Evolutionary conservation across 2,797 vertebrate genomes (phyloP), one percentile per base, ranked within the genome.

Genomic region (Columba guinea): DNA sequence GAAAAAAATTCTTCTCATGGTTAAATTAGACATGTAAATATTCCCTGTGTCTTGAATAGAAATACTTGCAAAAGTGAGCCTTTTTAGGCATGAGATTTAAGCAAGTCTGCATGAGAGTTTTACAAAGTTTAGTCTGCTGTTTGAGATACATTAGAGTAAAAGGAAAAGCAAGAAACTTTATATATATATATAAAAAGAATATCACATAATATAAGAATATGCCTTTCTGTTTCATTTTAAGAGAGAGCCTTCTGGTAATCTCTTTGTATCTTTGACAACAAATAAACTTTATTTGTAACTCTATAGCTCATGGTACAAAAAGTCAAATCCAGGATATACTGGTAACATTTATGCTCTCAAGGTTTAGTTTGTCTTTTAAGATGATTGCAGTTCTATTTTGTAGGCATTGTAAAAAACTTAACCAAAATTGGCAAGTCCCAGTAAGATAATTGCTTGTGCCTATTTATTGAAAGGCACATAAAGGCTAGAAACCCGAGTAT

Each of bases 81-180:
- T 88, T 86, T 70, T 23, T 79, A 86, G 87, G 35, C n/a, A 73
- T 51, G 56, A 53, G 19, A 73, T 35, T 55, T 90, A 79, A 88
- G 27, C 2, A 2, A 81, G 34, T 56, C 70, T 70, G 56, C 91
- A 52, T 63, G 71, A 68, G 55, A 27, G 69, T 89, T 97, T 89
- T 82, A 39, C 82, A 55, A 92, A 93, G 26, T 82, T 96, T 96
- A 75, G 28, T 69, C 69, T 94, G 41, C 64, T 84, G 52, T 64
- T 87, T 73, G 83, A 74, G 86, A 49, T 94, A 53, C 41, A 63
- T 89, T 87, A 59, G 22, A 86, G 26, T 86, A 48, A 89, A 94
- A 85, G 74, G n/a, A 71, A 91, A 89, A 85, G 10, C 58, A 78
- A 87, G 52, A 62, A 77, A 55, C 12, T 35, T 46, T 48, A 69